Percentiles rank a stretch among this genome's conserved stretches.
Conservation (phyloP, 2,797 vertebrate species). For the Hyperoplus lanceolatus region DNA sequence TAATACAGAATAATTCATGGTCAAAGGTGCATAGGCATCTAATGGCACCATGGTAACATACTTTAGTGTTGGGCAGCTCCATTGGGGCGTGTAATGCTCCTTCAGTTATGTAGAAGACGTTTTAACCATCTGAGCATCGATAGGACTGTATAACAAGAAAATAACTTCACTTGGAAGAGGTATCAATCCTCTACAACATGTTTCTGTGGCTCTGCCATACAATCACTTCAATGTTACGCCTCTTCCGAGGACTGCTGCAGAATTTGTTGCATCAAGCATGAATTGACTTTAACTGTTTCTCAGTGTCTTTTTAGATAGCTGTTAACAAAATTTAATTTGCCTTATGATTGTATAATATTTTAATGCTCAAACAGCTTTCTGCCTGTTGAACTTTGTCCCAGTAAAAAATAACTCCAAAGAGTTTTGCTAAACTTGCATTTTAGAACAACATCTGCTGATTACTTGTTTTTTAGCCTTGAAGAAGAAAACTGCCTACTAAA, state of each 20-base stretch:
- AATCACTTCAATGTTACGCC: background rate
- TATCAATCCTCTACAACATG: background rate
- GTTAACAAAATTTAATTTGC: too few relatives aligned
- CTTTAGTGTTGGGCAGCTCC: background rate
- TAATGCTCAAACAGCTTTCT: too few relatives aligned
- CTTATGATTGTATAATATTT: too few relatives aligned
- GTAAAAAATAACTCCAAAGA: too few relatives aligned
- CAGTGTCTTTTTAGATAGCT: background rate
- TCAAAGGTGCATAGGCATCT: background rate
- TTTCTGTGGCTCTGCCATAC: background rate
- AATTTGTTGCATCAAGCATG: background rate
- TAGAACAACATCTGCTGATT: too few relatives aligned
- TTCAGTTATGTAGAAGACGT: slow-evolving; percentile 6
- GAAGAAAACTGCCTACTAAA: too few relatives aligned
- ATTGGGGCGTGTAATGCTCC: background rate
- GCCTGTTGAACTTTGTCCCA: too few relatives aligned
- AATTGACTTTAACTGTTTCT: background rate
- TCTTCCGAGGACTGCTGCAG: background rate
- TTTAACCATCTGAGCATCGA: background rate
- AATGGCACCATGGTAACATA: background rate
- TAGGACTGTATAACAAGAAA: background rate
- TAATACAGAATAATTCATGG: background rate
- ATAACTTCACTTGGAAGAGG: background rate
- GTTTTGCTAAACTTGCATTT: too few relatives aligned
- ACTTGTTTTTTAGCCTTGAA: too few relatives aligned